Evolutionary conservation across 2,888 invertebrate species (phyloP).

Genomic region (Tipula confusa): DNA sequence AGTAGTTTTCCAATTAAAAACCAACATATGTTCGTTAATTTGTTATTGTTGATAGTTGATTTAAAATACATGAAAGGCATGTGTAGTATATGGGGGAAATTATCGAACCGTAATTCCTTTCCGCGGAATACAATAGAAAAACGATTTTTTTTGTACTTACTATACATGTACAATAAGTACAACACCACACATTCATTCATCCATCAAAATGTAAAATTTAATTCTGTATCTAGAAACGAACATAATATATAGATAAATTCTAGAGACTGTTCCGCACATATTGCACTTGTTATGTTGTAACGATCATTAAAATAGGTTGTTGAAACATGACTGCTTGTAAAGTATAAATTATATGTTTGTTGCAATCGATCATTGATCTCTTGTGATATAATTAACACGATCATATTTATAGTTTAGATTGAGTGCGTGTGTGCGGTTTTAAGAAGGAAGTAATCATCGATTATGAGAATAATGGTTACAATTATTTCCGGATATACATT

Average conservation of each 20-base stretch:
- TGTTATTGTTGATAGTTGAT: neutral
- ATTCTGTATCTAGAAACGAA: too few species aligned
- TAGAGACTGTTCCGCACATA: neutral
- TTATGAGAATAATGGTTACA: neutral
- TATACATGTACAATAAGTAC: neutral
- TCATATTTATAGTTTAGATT: neutral
- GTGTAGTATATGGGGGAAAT: slow-evolving; percentile 13
- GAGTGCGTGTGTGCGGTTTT: neutral
- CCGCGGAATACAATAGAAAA: neutral
- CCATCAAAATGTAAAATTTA: neutral
- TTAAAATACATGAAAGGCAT: neutral
- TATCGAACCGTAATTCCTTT: slow-evolving; percentile 20
- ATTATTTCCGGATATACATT: neutral
- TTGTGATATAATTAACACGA: neutral
- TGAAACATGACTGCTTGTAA: neutral
- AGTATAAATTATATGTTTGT: neutral
- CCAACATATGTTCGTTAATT: neutral
- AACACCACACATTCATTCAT: neutral
- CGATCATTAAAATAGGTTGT: neutral
- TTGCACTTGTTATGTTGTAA: neutral
- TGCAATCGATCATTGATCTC: neutral
- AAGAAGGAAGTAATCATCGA: neutral
- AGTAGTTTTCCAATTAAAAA: neutral
- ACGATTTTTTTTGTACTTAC: neutral
- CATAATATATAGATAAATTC: too few species aligned